Evolutionary conservation across 1,140 invertebrate genomes (phyloP).

Genomic region (Lordiphosa stackelbergi): DNA sequence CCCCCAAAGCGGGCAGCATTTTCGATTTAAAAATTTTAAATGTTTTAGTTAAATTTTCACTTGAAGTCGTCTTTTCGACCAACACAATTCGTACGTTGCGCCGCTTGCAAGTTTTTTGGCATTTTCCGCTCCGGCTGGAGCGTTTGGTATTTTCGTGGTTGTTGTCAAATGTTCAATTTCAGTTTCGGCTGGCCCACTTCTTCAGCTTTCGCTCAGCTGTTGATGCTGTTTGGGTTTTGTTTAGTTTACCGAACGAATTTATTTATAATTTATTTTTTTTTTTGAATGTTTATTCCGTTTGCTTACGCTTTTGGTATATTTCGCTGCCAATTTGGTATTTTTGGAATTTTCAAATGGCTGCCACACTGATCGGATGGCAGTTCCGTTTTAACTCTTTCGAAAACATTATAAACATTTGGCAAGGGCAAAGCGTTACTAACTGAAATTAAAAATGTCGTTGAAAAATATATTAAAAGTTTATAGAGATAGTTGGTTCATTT

Average conservation of each 20-base stretch:
- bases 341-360: slow-evolving; percentile 12
- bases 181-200: not conserved
- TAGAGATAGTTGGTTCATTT: not conserved
- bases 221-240: no score
- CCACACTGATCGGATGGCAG: slow-evolving; percentile 4
- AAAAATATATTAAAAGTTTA: not conserved
- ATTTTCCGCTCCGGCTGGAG: slow-evolving; percentile 44
- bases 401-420: slow-evolving; percentile 10
- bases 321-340: slow-evolving; percentile 7
- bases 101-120: slow-evolving; percentile 60
- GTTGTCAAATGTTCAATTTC: not conserved
- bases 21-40: slow-evolving; percentile 1
- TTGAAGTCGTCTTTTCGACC: slow-evolving; percentile 32
- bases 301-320: slow-evolving; percentile 4
- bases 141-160: slow-evolving; percentile 46
- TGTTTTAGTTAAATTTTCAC: slow-evolving; percentile 7
- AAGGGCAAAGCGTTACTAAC: no score
- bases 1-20: slow-evolving; percentile 48
- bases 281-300: slow-evolving; percentile 8
- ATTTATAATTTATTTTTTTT: slow-evolving; percentile 18
- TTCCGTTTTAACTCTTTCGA: not conserved
- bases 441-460: not conserved
- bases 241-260: slow-evolving; percentile 13
- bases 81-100: slow-evolving; percentile 55
- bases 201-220: no score